These are phyloP conservation scores for Pseudonaja textilis DNA, from an alignment of 2,113 vertebrate species.

Conservation along the genomic window DNA sequence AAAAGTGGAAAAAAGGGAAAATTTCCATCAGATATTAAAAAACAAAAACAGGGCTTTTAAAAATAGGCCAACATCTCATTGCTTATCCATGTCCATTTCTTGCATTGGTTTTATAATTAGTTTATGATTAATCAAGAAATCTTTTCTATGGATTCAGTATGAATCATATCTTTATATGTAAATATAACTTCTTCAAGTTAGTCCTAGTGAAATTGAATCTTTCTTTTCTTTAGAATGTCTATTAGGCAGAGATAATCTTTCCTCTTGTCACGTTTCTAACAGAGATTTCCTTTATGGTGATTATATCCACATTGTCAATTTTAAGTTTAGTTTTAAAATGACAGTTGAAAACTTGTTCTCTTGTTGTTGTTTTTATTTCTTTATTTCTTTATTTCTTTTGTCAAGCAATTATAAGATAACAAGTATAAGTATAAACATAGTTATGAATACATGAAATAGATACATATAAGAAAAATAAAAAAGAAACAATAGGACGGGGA, in stretches of 20 bases:
- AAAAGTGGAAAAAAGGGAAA: background rate
- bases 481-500: too few species aligned
- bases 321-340: background rate
- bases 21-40: background rate
- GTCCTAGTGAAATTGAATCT: background rate
- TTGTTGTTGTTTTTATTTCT: too few species aligned
- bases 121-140: background rate
- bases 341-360: background rate
- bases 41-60: background rate
- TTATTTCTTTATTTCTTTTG: too few species aligned
- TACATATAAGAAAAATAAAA: too few species aligned
- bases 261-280: background rate
- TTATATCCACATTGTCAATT: background rate
- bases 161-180: background rate
- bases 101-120: background rate
- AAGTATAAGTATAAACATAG: too few species aligned
- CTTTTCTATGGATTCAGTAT: background rate
- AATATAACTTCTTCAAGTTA: background rate
- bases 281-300: background rate
- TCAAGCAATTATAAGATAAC: too few species aligned
- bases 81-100: background rate
- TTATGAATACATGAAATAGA: too few species aligned
- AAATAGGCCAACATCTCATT: background rate
- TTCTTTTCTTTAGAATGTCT: background rate
- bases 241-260: background rate